Evolutionary conservation across 2,888 invertebrate genomes (phyloP).

Genomic region (Seladonia tumulorum): DNA sequence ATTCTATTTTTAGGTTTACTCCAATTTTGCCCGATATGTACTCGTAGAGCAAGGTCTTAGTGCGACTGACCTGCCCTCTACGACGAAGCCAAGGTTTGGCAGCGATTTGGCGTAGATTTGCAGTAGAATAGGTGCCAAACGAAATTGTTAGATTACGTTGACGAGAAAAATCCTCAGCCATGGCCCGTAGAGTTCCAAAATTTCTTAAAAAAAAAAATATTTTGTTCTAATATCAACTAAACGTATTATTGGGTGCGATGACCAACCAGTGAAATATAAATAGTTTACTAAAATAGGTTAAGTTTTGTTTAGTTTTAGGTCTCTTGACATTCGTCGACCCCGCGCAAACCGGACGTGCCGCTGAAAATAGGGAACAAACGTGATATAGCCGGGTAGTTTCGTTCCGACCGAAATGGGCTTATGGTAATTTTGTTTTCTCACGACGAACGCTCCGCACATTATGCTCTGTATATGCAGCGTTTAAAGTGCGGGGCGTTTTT

Average conservation of each 20-base stretch:
- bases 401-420: not conserved
- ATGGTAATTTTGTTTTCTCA: constrained; percentile 8
- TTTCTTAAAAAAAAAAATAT: not conserved
- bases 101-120: too few species aligned
- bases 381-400: not conserved
- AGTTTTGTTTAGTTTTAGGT: not conserved
- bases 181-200: too few species aligned
- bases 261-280: not conserved
- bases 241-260: not conserved
- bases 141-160: too few species aligned
- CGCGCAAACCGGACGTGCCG: not conserved
- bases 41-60: too few species aligned
- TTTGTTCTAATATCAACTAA: not conserved
- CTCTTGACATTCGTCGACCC: not conserved
- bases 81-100: too few species aligned
- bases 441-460: constrained; percentile 1
- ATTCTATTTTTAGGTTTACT: too few species aligned
- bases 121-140: too few species aligned
- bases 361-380: not conserved
- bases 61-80: too few species aligned
- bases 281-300: not conserved
- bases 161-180: too few species aligned
- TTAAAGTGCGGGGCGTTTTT: not conserved
- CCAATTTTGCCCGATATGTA: too few species aligned
- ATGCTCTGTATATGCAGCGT: not conserved